Conservation (phyloP, 2,888 invertebrate species). For the Bombylius major region DNA sequence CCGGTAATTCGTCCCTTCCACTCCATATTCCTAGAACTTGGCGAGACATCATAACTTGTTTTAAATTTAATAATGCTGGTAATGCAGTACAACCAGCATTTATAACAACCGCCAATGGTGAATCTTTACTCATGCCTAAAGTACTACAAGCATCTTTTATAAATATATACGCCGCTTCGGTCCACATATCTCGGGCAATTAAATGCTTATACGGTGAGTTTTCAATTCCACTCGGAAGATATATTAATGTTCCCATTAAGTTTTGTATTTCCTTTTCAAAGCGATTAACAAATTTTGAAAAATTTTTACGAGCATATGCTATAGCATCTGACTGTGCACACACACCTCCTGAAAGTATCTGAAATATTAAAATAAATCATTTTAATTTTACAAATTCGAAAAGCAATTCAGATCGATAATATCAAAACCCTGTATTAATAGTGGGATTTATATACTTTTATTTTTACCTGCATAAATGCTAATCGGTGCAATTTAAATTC, state of each 20-base stretch:
- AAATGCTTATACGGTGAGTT: slow-evolving; percentile 68
- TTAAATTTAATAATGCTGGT: slow-evolving; percentile 88
- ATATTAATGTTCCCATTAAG: slow-evolving; percentile 75
- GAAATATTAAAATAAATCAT: not conserved
- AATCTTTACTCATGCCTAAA: slow-evolving; percentile 77
- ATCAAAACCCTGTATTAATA: too few species aligned
- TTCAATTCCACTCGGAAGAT: slow-evolving; percentile 62
- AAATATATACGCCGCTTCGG: slow-evolving; percentile 72
- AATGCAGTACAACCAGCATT: slow-evolving; percentile 88
- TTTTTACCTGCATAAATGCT: slow-evolving; percentile 56
- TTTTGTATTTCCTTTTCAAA: slow-evolving; percentile 75
- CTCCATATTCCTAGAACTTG: slow-evolving; percentile 92
- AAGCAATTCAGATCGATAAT: too few species aligned
- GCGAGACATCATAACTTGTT: slow-evolving; percentile 78
- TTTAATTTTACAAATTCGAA: too few species aligned
- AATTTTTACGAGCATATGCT: slow-evolving; percentile 70
- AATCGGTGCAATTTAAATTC: slow-evolving; percentile 74
- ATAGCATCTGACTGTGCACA: slow-evolving; percentile 71
- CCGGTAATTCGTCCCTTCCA: slow-evolving; percentile 89
- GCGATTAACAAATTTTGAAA: slow-evolving; percentile 64
- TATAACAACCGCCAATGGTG: slow-evolving; percentile 82
- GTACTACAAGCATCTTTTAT: slow-evolving; percentile 84
- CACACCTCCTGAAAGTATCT: slow-evolving; percentile 30
- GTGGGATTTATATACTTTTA: not conserved
- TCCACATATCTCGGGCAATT: slow-evolving; percentile 63